phyloP scores from a whole-genome alignment of 2,113 vertebrate genomes.

The Porphyrio hochstetteri region DNA sequence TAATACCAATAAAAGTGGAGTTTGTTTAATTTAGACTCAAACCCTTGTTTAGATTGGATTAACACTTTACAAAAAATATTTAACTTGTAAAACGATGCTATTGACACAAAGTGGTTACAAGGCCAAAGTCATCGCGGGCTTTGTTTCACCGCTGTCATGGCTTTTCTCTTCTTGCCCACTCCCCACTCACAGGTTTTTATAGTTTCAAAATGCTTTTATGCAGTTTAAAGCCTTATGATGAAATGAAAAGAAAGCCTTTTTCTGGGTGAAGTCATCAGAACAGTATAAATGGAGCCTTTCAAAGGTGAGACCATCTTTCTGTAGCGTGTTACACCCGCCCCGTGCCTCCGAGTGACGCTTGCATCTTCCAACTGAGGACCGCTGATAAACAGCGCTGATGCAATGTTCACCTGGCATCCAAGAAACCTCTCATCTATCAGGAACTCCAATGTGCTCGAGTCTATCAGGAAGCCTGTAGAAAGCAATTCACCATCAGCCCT shows the following conservation, averaged over 20 bases:
- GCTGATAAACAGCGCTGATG: not conserved
- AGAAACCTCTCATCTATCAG: not conserved
- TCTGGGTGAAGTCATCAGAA: not conserved
- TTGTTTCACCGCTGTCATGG: not conserved
- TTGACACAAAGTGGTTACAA: not conserved
- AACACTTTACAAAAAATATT: conserved; percentile 59
- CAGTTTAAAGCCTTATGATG: not conserved
- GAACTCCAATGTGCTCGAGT: not conserved
- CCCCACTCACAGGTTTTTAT: not conserved
- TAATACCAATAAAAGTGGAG: conserved; percentile 57
- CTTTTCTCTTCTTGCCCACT: not conserved
- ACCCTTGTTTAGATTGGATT: conserved; percentile 64
- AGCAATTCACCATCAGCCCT: not conserved
- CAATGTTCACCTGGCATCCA: not conserved
- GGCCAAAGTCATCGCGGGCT: not conserved
- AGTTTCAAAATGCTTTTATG: not conserved
- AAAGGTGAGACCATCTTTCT: not conserved
- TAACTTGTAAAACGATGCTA: conserved; percentile 54
- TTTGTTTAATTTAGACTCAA: conserved; percentile 65
- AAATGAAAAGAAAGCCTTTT: not conserved
- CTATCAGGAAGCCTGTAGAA: not conserved
- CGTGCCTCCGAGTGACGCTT: not conserved
- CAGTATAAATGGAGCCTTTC: not conserved
- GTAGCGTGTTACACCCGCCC: accelerated
- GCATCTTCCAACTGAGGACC: not conserved